phyloP scores from a whole-genome alignment of 92 coral and sea anemone species.

The Zoanthus solanderi region DNA sequence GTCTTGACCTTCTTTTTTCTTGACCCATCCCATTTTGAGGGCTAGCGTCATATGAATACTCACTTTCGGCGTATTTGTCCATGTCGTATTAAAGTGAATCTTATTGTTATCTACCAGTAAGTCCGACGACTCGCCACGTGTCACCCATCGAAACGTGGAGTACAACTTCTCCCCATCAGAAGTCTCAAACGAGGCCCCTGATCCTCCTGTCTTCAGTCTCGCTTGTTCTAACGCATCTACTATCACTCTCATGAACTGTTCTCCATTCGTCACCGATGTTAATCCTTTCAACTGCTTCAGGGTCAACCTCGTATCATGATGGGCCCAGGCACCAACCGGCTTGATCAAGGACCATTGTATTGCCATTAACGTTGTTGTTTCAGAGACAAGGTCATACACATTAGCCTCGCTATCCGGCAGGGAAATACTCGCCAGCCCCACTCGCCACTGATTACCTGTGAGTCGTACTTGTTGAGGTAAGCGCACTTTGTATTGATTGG shows the following conservation, averaged over 20 bases:
- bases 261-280: no score
- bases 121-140: neutral
- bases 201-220: neutral
- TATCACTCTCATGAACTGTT: neutral
- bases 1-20: neutral
- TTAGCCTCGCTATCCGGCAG: neutral
- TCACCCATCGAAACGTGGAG: neutral
- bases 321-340: no score
- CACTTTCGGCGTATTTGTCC: no score
- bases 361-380: neutral
- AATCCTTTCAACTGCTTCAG: no score
- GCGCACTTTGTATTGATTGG: neutral
- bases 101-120: neutral
- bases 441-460: neutral
- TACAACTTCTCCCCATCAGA: neutral
- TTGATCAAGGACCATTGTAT: no score
- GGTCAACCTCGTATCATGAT: no score
- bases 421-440: neutral
- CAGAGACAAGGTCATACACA: neutral
- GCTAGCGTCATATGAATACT: neutral
- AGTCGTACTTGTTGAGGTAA: neutral
- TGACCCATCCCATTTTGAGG: neutral
- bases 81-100: no score
- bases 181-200: neutral
- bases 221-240: neutral